Evolutionary conservation across 1,140 invertebrate species (phyloP), one percentile per base, ranked within the genome.

Genomic region (Leptestheria dahalacensis): DNA sequence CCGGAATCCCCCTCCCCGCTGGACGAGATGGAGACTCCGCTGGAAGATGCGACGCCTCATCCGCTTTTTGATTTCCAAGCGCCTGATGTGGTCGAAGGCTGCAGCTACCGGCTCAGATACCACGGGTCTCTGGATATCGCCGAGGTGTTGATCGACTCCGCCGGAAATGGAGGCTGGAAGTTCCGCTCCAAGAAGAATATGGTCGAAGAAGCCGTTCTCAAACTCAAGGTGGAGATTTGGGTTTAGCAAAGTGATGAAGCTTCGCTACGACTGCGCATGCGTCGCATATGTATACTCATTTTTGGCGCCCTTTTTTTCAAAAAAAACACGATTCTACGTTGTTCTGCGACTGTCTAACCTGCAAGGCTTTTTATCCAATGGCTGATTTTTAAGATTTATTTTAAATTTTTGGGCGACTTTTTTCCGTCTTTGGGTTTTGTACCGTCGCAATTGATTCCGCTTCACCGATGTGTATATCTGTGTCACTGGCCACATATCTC

Each of bases 141-240:
- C 69, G 86, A 87, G 77, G 26, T 55, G 2, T 20, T 29, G 21
- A 26, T 33, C 20, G 64, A 66, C 54, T 61, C 62, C 50, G 61
- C 51, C 53, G 68, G 68, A 62, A 82, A 84, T 73, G 55, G 62
- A 46, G 58, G 58, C n/a, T 60, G 62, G 51, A 66, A 64, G 62
- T 62, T 63, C 55, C 75, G 85, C 66, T 82, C 83, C 74, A 88
- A 87, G 81, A 88, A 88, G 78, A 81, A 84, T 75, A 88, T 88
- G 82, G 93, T 95, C 65, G 91, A 96, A 77, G 91, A 97, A 75
- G 92, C 93, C 68, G 92, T 97, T 68, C 86, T 86, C 68, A 88
- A 92, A 77, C 91, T 97, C 68, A 96, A 97, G 88, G 91, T 93
- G 79, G 76, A 75, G 70, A 62, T 28, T 18, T 18, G 48, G 50